A percentile compares a stretch with the other conserved stretches of the same genome.
These are phyloP conservation scores for Colletes latitarsis DNA, from an alignment of 1,140 invertebrate species.

Conservation along the genomic window DNA sequence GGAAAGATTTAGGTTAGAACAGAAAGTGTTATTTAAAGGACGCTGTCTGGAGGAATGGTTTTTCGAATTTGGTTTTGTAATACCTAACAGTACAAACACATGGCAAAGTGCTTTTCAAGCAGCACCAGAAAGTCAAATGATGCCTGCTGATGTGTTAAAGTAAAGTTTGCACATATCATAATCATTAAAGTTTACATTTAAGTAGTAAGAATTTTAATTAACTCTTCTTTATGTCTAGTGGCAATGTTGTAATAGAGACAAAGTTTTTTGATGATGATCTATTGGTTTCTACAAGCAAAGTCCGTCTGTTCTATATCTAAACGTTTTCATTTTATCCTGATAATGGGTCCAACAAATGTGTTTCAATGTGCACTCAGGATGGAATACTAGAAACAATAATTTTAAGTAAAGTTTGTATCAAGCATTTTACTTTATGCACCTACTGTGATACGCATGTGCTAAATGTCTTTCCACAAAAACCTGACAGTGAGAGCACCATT, in stretches of 20 bases:
- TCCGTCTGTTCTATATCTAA: slow-evolving; percentile 97
- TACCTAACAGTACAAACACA: slow-evolving; percentile 99
- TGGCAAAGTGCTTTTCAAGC: slow-evolving; percentile 99
- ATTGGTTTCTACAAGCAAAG: slow-evolving; percentile 96
- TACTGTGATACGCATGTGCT: slow-evolving; percentile 41
- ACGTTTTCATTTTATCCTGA: slow-evolving; percentile 10
- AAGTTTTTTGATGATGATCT: slow-evolving; percentile 98
- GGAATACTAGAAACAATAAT: slow-evolving; percentile 12
- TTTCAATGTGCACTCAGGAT: not conserved
- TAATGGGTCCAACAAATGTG: slow-evolving; percentile 49
- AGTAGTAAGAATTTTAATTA: not conserved
- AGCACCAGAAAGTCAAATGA: slow-evolving; percentile 99
- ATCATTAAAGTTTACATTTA: not conserved
- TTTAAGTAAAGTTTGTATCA: slow-evolving; percentile 27
- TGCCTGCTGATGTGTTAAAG: slow-evolving; percentile 98
- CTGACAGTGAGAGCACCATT: slow-evolving; percentile 3
- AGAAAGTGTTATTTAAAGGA: slow-evolving; percentile 92
- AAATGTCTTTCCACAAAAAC: slow-evolving; percentile 10
- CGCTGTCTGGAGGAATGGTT: slow-evolving; percentile 97
- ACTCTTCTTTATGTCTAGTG: slow-evolving; percentile 86
- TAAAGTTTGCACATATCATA: slow-evolving; percentile 77
- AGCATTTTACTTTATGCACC: slow-evolving; percentile 27
- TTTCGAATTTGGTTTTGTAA: slow-evolving; percentile 99
- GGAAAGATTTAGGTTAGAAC: slow-evolving; percentile 98
- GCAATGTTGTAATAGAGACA: slow-evolving; percentile 99